phyloP scores from a whole-genome alignment of 2,888 invertebrate species.

The Cephalotes varians region DNA sequence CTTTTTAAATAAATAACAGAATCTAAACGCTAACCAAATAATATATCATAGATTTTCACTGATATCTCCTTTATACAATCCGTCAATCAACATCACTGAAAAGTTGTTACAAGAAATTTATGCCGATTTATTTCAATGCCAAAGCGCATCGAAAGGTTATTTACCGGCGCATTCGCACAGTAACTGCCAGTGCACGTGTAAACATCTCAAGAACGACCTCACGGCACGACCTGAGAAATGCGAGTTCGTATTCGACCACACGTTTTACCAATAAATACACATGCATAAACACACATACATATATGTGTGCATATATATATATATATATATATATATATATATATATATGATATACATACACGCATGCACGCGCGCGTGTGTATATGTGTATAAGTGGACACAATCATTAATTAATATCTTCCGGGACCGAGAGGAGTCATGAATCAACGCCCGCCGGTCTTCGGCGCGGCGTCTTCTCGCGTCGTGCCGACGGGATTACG shows the following conservation, averaged over 20 bases:
- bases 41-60: background rate
- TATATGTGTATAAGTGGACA: constrained; percentile 57
- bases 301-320: too few relatives aligned
- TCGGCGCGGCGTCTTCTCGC: constrained; percentile 50
- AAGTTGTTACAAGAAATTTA: background rate
- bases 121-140: constrained; percentile 7
- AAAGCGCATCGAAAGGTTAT: constrained; percentile 3
- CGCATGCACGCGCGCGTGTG: too few relatives aligned
- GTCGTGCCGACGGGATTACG: constrained; percentile 17
- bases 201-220: constrained; percentile 48
- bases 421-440: constrained; percentile 72
- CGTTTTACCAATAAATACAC: constrained; percentile 27
- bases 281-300: too few relatives aligned
- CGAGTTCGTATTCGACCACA: constrained; percentile 14
- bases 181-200: constrained; percentile 24
- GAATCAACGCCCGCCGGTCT: constrained; percentile 71
- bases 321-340: too few relatives aligned
- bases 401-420: constrained; percentile 76
- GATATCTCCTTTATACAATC: background rate
- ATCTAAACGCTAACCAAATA: background rate
- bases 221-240: constrained; percentile 22
- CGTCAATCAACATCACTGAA: background rate
- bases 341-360: too few relatives aligned
- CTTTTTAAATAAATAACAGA: background rate
- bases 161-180: constrained; percentile 21